These are phyloP conservation scores for Gortyna flavago DNA, from an alignment of 2,888 invertebrate genomes.

Conservation along the genomic window DNA sequence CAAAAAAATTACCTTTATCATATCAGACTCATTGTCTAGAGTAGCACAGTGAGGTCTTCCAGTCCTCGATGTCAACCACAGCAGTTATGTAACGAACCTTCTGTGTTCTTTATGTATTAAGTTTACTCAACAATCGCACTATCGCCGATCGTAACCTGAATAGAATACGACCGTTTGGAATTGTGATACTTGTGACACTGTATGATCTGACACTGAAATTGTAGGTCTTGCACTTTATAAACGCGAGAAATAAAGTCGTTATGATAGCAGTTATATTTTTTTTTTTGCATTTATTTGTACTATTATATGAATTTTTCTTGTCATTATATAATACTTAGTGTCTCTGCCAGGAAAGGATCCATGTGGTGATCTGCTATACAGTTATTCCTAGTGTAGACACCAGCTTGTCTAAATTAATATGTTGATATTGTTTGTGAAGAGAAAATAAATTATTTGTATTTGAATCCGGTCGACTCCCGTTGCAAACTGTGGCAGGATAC, in stretches of 20 bases:
- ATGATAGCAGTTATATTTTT: not conserved
- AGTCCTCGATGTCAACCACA: too few relatives aligned
- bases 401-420: too few relatives aligned
- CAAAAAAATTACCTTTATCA: too few relatives aligned
- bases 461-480: too few relatives aligned
- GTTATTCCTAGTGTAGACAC: too few relatives aligned
- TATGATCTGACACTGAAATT: slow-evolving; percentile 45
- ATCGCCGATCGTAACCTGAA: slow-evolving; percentile 57
- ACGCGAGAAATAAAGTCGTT: not conserved
- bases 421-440: too few relatives aligned
- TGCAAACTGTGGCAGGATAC: not conserved
- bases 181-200: slow-evolving; percentile 45
- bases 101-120: slow-evolving; percentile 1
- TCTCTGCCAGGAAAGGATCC: not conserved
- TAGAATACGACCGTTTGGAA: slow-evolving; percentile 50
- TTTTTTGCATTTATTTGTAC: not conserved
- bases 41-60: too few relatives aligned
- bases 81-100: slow-evolving; percentile 20
- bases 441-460: too few relatives aligned
- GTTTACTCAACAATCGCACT: slow-evolving; percentile 43
- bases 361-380: too few relatives aligned
- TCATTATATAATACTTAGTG: not conserved
- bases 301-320: not conserved
- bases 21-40: too few relatives aligned
- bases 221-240: slow-evolving; percentile 6